Base-by-base conservation (phyloP, 2,113 vertebrate species). In the Pogona vitticeps region DNA sequence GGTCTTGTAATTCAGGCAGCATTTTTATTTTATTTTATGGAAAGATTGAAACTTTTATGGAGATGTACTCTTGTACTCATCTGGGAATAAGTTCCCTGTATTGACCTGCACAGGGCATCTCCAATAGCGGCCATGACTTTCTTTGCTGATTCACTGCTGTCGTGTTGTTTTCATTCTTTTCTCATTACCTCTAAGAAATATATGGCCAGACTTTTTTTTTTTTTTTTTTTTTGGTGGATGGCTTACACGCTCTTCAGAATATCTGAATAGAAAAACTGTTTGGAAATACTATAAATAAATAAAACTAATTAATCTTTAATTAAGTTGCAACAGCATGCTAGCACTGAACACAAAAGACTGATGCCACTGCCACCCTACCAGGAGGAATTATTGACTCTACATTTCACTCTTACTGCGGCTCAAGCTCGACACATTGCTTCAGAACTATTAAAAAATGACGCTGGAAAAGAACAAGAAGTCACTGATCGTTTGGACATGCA, bases 401-500 rank as follows among this genome's bases (percentile, higher is more conserved):
- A 78, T 42, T 91, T 86, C 73, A 42, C 67, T 33, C 59, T 68
- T 52, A 59, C 77, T 56, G 38, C 75, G 58, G 72, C 31, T 88
- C 36, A 78, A 87, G 75, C 85, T 56, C 87, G 90, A 89, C 75
- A 61, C 59, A 86, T 72, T 68, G 80, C 23, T 83, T 84, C 65
- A 76, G 0, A 0, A 21, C 76, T 88, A 80, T n/a, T 0, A 9
- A 0, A 7, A 52, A 68, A 63, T 79, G 80, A 58, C 67, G 18
- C 2, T 20, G 1, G 38, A 90, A 87, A 72, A 61, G 36, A 83
- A 23, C 40, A 78, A 72, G 0, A 28, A 93, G 56, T 80, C 73
- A 89, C 73, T 90, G 86, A 42, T 42, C 86, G 56, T 59, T 87
- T 88, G 93, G 88, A 90, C 92, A 88, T 40, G 33, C 84, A 92